Conservation (phyloP, 2,888 invertebrate genomes). For the Labia minor region DNA sequence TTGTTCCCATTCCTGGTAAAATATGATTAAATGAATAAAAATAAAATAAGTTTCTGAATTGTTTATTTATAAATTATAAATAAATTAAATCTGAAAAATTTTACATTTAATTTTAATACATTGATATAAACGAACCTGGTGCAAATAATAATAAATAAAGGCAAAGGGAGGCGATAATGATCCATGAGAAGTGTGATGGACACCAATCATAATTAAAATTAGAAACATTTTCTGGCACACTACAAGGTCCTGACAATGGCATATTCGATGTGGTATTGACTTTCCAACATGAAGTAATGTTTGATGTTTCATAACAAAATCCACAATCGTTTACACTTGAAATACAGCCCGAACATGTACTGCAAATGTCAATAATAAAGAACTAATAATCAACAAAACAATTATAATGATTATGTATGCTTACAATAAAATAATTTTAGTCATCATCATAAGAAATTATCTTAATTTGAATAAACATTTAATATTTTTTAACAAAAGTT, state of each 20-base stretch:
- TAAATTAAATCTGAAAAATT: too few relatives aligned
- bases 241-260: conserved; percentile 20
- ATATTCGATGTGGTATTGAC: conserved; percentile 3
- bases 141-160: conserved; percentile 41
- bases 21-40: background rate
- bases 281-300: conserved; percentile 26
- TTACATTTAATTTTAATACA: too few relatives aligned
- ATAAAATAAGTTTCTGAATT: background rate
- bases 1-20: conserved; percentile 40
- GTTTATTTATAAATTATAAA: background rate
- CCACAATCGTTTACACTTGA: conserved; percentile 36
- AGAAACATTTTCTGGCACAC: conserved; percentile 8
- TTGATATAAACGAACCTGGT: conserved; percentile 33
- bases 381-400: too few relatives aligned
- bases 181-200: conserved; percentile 36
- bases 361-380: too few relatives aligned
- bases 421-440: too few relatives aligned
- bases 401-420: background rate
- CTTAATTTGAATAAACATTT: too few relatives aligned
- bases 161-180: conserved; percentile 36
- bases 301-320: conserved; percentile 34
- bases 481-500: too few relatives aligned
- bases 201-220: conserved; percentile 34
- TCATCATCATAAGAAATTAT: too few relatives aligned
- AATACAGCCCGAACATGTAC: conserved; percentile 38